Evolutionary conservation across 2,888 invertebrate genomes (phyloP).

Genomic region (Stenotaenia linearis): DNA sequence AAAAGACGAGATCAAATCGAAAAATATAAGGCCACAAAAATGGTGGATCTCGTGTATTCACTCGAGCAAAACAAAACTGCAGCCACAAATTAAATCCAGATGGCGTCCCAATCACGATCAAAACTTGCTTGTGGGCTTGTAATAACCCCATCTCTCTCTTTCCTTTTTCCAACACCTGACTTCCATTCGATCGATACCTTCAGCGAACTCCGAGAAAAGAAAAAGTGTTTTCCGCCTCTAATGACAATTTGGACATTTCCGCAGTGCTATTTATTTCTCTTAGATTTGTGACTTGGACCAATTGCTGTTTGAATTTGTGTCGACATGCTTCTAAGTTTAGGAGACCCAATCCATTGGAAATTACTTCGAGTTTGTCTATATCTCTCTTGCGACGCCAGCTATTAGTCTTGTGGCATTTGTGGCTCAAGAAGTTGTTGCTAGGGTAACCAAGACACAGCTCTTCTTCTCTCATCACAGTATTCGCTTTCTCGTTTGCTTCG

Average conservation of each 20-base stretch:
- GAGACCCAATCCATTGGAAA: conserved; percentile 12
- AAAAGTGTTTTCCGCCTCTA: background rate
- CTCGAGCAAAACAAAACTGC: conserved; percentile 22
- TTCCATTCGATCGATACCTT: background rate
- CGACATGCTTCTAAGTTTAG: background rate
- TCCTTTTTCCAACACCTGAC: background rate
- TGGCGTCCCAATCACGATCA: background rate
- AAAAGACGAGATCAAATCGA: conserved; percentile 26
- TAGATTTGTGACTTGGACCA: background rate
- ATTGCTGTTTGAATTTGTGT: conserved; percentile 6
- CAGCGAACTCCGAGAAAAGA: background rate
- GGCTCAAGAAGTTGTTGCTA: conserved; percentile 26
- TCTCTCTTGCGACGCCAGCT: conserved; percentile 1
- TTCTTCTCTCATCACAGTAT: conserved; percentile 11
- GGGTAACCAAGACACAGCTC: conserved; percentile 12
- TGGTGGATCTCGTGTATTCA: conserved; percentile 6
- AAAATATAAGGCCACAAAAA: conserved; percentile 3
- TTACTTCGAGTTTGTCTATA: conserved; percentile 17
- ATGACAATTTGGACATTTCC: conserved; percentile 7
- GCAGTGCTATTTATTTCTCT: background rate
- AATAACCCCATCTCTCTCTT: background rate
- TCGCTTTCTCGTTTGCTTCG: background rate
- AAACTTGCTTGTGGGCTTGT: background rate
- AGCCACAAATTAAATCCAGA: conserved; percentile 21
- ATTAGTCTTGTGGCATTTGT: conserved; percentile 26